phyloP scores from a whole-genome alignment of 2,113 vertebrate genomes.

The Globicephala melas region DNA sequence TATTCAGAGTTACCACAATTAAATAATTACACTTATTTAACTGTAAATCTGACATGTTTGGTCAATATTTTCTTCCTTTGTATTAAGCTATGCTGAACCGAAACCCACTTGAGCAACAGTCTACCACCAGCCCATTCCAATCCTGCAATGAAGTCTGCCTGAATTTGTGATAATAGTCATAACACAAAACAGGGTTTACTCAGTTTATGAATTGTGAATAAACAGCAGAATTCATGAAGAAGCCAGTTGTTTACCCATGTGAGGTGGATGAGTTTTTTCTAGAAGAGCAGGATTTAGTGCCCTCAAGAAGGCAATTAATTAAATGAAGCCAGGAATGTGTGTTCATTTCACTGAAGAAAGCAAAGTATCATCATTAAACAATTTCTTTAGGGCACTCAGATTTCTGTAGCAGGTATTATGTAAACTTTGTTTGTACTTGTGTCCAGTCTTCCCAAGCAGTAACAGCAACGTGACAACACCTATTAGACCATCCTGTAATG shows the following conservation, averaged over 20 bases:
- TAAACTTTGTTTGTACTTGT: background rate
- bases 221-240: conserved; percentile 38
- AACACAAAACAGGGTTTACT: background rate
- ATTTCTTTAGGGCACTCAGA: background rate
- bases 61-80: background rate
- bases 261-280: conserved; percentile 41
- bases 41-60: background rate
- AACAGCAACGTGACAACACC: background rate
- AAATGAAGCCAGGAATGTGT: conserved; percentile 50
- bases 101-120: background rate
- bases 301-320: conserved; percentile 41
- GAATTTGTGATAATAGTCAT: background rate
- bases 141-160: background rate
- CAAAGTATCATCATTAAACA: conserved; percentile 32
- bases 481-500: background rate
- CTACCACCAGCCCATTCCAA: background rate
- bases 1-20: background rate
- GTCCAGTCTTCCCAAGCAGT: background rate
- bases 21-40: background rate
- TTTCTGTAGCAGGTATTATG: background rate
- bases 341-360: conserved; percentile 32
- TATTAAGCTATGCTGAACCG: background rate
- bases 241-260: conserved; percentile 24
- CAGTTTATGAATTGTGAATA: conserved; percentile 33
- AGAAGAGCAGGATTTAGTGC: conserved; percentile 35